Base-by-base conservation (phyloP, 1,140 invertebrate genomes). In the Vanessa atalanta region DNA sequence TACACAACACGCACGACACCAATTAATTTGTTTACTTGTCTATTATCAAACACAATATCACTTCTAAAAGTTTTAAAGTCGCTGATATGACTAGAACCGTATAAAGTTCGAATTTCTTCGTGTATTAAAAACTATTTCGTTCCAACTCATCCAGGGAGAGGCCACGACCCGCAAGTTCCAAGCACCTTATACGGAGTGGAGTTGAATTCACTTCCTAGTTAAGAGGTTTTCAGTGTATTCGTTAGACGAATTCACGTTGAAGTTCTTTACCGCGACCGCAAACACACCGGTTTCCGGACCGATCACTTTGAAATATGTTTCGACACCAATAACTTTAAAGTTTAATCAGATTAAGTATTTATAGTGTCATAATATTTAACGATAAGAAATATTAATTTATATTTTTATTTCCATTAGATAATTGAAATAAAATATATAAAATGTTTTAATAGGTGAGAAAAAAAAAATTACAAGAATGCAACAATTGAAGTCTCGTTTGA, bases 141-240 rank as follows among this genome's bases (percentile, higher is more conserved):
- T 26, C 13, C 13, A 51, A n/a, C 15, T 37, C 23, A 31, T 20
- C 51, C 47, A 14, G 7, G 12, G 12, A 53, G 12, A 43, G 47
- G 51, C 55, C 50, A 37, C 57, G 57, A 61, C 7, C 26, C 26
- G n/a, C 31, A 23, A 57, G 66, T 68, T 47, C 37, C 13, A 16
- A 47, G 53, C 20, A 47, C 53, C 53, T 68, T 57, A 68, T 68
- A 57, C 16, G 66, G 53, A 47, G 31, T 26, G n/a, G 55, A 57
- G 57, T 61, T 61, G 57, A 57, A 55, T 57, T 68, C 37, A 50
- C 16, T 51, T 60, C 26, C 16, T 68, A 68, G 51, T 68, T 23
- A 68, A 68, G 53, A 68, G 66, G 37, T 47, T 68, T 47, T 60
- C 53, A 57, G 43, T 68, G 43, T 68, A 68, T 57, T 68, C 53